Evolutionary conservation across 2,113 vertebrate species (phyloP).

Genomic region (Morphnarchus princeps): DNA sequence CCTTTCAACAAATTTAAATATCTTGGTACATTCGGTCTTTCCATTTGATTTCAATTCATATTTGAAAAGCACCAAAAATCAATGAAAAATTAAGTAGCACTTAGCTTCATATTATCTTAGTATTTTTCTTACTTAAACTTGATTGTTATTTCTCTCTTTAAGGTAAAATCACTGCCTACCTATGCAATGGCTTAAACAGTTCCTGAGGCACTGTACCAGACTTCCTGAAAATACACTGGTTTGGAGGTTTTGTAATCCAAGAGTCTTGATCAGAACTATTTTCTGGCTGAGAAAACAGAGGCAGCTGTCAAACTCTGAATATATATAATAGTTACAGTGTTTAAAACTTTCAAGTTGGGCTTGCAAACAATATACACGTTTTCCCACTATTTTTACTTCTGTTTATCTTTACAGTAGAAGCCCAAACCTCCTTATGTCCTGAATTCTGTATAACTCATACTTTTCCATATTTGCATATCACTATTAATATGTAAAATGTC

Average conservation of each 20-base stretch:
- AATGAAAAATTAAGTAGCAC: background rate
- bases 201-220: conserved; percentile 48
- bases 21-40: background rate
- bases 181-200: conserved; percentile 46
- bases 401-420: background rate
- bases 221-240: background rate
- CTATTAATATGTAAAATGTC: background rate
- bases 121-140: background rate
- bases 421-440: background rate
- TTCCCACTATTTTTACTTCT: background rate
- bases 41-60: background rate
- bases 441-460: background rate
- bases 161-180: conserved; percentile 25
- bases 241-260: conserved; percentile 52
- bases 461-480: background rate
- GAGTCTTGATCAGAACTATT: conserved; percentile 12
- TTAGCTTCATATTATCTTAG: background rate
- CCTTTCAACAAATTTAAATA: background rate
- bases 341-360: background rate
- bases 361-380: background rate
- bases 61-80: background rate
- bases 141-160: background rate
- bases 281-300: conserved; percentile 65
- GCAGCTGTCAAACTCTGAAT: conserved; percentile 36
- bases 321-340: background rate